Conservation (phyloP, 2,888 invertebrate species). For the Hymenopus coronatus region DNA sequence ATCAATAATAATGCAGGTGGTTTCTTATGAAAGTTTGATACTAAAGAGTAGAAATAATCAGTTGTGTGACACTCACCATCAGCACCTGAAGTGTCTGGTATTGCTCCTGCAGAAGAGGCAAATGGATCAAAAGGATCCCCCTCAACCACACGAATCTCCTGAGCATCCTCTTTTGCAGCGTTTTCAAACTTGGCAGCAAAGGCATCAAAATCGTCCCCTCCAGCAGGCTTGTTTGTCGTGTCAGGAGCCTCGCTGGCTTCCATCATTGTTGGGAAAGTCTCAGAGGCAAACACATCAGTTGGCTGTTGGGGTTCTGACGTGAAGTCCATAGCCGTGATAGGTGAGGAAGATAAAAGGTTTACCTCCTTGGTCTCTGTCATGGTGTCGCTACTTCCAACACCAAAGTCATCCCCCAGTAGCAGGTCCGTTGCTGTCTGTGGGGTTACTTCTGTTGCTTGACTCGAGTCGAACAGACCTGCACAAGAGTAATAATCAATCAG, state of each 20-base stretch:
- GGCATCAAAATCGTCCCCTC: slow-evolving; percentile 73
- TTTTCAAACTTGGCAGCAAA: slow-evolving; percentile 87
- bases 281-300: not conserved
- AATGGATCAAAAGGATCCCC: slow-evolving; percentile 52
- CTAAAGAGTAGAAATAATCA: not conserved
- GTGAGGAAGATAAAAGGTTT: not conserved
- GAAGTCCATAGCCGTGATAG: not conserved
- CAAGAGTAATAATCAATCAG: too few relatives aligned
- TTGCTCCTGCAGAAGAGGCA: slow-evolving; percentile 40
- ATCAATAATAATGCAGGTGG: not conserved
- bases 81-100: slow-evolving; percentile 26
- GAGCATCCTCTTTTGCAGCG: slow-evolving; percentile 44
- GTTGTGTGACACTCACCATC: slow-evolving; percentile 40
- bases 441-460: not conserved
- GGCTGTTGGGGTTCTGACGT: not conserved
- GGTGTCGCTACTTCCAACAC: slow-evolving; percentile 38
- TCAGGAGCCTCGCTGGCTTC: slow-evolving; percentile 1
- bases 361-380: not conserved
- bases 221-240: not conserved
- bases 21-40: not conserved
- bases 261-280: slow-evolving; percentile 4
- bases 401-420: slow-evolving; percentile 38
- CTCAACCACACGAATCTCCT: slow-evolving; percentile 33
- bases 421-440: slow-evolving; percentile 34
- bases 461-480: not conserved